Percentiles rank a stretch among this genome's conserved stretches.
phyloP scores from a whole-genome alignment of 2,888 invertebrate genomes.

The Cephus nigrinus region DNA sequence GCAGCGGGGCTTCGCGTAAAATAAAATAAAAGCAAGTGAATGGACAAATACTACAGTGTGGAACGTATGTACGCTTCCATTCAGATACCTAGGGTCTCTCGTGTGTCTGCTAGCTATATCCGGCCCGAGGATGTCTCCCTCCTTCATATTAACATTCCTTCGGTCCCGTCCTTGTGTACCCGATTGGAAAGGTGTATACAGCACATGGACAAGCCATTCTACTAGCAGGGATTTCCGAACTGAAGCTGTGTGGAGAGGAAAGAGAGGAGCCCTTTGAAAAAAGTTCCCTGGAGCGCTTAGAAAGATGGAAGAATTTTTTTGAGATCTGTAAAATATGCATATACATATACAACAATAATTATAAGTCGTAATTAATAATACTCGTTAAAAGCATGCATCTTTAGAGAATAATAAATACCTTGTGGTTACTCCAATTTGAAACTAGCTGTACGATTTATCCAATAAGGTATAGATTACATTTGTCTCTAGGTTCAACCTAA shows the following conservation, averaged over 20 bases:
- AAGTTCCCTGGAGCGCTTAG: neutral
- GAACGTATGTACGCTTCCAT: constrained; percentile 26
- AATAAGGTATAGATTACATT: neutral
- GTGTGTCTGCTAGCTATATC: neutral
- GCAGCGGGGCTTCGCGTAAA: constrained; percentile 3
- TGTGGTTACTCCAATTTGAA: neutral
- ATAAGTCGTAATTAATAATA: neutral
- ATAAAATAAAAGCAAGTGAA: constrained; percentile 38
- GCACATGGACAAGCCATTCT: neutral
- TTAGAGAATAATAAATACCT: neutral
- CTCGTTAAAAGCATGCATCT: neutral
- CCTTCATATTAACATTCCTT: constrained; percentile 35
- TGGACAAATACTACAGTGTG: constrained; percentile 37
- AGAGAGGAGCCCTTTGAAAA: neutral
- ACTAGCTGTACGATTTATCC: neutral
- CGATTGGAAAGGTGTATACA: constrained; percentile 19
- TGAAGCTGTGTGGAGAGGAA: neutral
- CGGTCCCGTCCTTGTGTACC: constrained; percentile 28
- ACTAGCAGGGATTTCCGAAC: neutral
- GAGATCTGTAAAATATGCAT: neutral
- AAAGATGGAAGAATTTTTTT: neutral
- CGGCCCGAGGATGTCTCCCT: neutral
- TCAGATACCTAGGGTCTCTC: constrained; percentile 14
- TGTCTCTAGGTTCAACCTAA: neutral
- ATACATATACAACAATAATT: neutral